A percentile compares a stretch with the other conserved stretches of the same genome.
Evolutionary conservation across 2,888 invertebrate species (phyloP).

Genomic region (Sarcophaga rosellei): DNA sequence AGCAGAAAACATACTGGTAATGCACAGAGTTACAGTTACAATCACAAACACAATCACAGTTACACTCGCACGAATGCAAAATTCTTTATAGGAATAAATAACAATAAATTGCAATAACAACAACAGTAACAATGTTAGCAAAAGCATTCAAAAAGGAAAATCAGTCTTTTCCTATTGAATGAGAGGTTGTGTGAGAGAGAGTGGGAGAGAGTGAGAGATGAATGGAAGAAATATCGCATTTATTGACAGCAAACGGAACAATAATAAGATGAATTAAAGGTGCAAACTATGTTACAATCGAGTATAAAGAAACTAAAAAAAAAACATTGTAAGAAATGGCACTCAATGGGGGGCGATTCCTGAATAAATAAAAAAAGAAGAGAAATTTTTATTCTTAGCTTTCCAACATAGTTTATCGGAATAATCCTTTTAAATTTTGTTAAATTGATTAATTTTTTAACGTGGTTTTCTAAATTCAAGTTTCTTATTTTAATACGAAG

Average conservation of each 20-base stretch:
- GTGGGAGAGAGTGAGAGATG: neutral
- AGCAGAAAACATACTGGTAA: conserved; percentile 11
- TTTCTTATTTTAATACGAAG: too few species aligned
- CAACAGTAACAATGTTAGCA: neutral
- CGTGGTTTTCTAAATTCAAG: too few species aligned
- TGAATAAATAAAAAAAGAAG: too few species aligned
- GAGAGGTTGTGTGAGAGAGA: neutral
- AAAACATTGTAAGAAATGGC: neutral
- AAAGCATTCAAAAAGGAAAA: neutral
- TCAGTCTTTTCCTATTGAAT: neutral
- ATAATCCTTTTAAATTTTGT: too few species aligned
- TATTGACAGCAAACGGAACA: conserved; percentile 43
- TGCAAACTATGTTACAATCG: conserved; percentile 40
- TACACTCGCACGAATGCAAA: conserved; percentile 2
- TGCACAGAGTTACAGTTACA: neutral
- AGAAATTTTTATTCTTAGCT: too few species aligned
- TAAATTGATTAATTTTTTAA: too few species aligned
- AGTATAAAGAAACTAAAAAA: conserved; percentile 22
- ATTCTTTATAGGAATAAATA: neutral
- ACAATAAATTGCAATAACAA: neutral
- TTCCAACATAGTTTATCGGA: too few species aligned
- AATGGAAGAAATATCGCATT: conserved; percentile 8
- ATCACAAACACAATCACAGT: neutral
- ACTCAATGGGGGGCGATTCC: too few species aligned
- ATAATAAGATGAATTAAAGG: conserved; percentile 53